Conservation (phyloP, 1,140 invertebrate genomes). For the Conopomorpha cramerella region DNA sequence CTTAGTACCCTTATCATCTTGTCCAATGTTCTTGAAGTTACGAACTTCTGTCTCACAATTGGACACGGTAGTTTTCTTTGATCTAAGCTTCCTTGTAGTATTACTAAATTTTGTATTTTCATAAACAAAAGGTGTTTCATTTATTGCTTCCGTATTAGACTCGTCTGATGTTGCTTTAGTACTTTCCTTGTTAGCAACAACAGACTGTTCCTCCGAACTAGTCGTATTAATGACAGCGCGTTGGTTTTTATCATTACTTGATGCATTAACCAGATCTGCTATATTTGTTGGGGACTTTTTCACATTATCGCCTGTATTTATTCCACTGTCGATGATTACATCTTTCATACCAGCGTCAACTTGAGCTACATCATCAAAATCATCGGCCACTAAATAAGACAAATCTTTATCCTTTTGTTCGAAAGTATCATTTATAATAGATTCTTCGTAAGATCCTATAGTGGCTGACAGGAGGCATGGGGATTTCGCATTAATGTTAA, state of each 20-base stretch:
- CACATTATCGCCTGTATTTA: slow-evolving; percentile 13
- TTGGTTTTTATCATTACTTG: slow-evolving; percentile 2
- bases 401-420: slow-evolving; percentile 22
- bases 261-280: too few relatives aligned
- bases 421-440: slow-evolving; percentile 25
- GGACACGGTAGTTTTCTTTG: too few relatives aligned
- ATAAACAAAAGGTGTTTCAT: slow-evolving; percentile 15
- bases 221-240: too few relatives aligned
- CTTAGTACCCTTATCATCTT: too few relatives aligned
- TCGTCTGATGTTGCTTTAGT: slow-evolving; percentile 25
- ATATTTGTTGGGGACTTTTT: too few relatives aligned
- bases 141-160: slow-evolving; percentile 20
- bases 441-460: slow-evolving; percentile 22
- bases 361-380: slow-evolving; percentile 26
- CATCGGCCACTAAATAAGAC: slow-evolving; percentile 18
- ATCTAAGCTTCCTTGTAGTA: too few relatives aligned
- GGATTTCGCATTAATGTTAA: slow-evolving; percentile 12
- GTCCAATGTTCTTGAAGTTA: too few relatives aligned
- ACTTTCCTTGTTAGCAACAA: too few relatives aligned
- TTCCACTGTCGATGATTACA: slow-evolving; percentile 7
- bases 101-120: too few relatives aligned
- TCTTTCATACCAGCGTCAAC: slow-evolving; percentile 5
- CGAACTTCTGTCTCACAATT: too few relatives aligned
- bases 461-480: slow-evolving; percentile 25
- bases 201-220: too few relatives aligned